These are phyloP conservation scores for Ploceus nigricollis DNA, from an alignment of 2,113 vertebrate genomes.

Conservation along the genomic window DNA sequence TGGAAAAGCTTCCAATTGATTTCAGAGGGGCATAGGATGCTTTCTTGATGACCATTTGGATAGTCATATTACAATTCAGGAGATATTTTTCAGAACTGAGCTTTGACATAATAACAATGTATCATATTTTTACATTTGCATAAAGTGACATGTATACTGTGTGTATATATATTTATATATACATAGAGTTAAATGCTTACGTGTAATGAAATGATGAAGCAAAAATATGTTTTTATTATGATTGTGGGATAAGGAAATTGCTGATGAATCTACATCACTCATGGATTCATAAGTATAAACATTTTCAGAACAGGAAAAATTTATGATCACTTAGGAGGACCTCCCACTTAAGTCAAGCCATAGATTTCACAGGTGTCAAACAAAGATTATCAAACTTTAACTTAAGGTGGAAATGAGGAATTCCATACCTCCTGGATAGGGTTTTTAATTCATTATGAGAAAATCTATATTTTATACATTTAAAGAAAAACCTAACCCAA, in stretches of 20 bases:
- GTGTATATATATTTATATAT: not conserved
- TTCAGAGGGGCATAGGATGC: not conserved
- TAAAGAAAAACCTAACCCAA: too few species aligned
- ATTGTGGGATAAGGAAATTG: not conserved
- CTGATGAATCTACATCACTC: not conserved
- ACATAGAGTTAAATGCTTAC: not conserved
- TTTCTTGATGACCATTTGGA: not conserved
- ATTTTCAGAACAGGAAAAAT: not conserved
- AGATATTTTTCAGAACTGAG: not conserved
- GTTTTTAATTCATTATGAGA: not conserved
- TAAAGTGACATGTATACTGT: not conserved
- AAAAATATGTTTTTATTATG: not conserved
- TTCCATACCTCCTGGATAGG: not conserved
- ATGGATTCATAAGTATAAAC: not conserved
- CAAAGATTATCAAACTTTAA: not conserved
- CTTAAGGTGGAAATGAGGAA: not conserved
- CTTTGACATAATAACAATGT: not conserved
- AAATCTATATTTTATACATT: not conserved
- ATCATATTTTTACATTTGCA: not conserved
- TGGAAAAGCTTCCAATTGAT: not conserved
- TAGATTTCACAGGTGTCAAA: not conserved
- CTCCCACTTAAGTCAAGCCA: not conserved
- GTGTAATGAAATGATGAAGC: not conserved
- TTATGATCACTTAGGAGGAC: not conserved
- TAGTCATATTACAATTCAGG: not conserved